phyloP scores from a whole-genome alignment of 2,797 vertebrate genomes.

The Balearica regulorum region DNA sequence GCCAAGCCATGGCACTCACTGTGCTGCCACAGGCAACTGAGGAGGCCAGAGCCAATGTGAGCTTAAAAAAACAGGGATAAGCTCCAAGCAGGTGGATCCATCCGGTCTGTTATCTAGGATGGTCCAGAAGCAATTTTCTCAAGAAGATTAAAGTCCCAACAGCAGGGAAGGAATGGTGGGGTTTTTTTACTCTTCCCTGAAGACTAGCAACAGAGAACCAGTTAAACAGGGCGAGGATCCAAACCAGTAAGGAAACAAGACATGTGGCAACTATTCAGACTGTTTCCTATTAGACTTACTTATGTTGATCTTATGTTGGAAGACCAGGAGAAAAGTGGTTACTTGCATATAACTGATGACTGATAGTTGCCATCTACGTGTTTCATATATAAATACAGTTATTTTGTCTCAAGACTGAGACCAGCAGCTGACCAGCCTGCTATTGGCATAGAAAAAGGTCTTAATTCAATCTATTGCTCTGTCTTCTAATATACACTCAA shows the following conservation, averaged over 20 bases:
- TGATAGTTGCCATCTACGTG: not conserved
- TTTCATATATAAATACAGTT: not conserved
- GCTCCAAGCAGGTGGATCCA: not conserved
- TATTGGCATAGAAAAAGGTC: not conserved
- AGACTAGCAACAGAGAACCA: not conserved
- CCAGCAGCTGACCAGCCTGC: not conserved
- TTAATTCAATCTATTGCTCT: not conserved
- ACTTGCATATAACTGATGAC: not conserved
- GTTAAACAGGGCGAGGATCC: not conserved
- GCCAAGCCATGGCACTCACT: not conserved
- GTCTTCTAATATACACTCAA: not conserved
- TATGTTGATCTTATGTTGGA: not conserved
- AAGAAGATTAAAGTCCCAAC: not conserved
- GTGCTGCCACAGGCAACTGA: not conserved
- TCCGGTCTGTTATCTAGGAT: not conserved
- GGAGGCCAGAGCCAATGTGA: not conserved
- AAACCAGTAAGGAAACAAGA: not conserved
- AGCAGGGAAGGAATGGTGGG: not conserved
- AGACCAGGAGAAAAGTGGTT: not conserved
- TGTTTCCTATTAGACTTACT: not conserved
- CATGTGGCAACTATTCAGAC: not conserved
- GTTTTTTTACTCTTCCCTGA: not conserved
- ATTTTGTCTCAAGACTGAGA: not conserved
- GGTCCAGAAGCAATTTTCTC: not conserved
- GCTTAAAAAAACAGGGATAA: not conserved